A percentile compares a stretch with the other conserved stretches of the same genome.
phyloP scores from a whole-genome alignment of 2,797 vertebrate species.

The Hyperoplus immaculatus region DNA sequence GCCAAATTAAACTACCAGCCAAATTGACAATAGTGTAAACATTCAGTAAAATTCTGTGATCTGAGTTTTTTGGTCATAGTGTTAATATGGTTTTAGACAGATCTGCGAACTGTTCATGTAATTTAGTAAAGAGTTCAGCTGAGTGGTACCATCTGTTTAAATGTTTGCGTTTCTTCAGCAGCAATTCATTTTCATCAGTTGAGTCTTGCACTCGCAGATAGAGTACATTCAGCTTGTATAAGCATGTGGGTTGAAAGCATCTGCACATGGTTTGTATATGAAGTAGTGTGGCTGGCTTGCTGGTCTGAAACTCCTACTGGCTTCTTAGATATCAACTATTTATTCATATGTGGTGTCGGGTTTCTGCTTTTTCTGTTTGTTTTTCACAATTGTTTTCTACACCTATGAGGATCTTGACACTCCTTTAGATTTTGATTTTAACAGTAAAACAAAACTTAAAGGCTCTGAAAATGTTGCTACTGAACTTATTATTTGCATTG shows the following conservation, averaged over 20 bases:
- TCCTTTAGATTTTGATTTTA: conserved; percentile 11
- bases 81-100: conserved; percentile 23
- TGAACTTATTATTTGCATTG: not conserved
- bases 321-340: conserved; percentile 3
- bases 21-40: not conserved
- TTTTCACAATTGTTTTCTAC: conserved; percentile 14
- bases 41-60: not conserved
- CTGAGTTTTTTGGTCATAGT: conserved; percentile 17
- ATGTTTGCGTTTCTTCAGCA: conserved; percentile 54
- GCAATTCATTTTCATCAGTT: conserved; percentile 42
- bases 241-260: conserved; percentile 39
- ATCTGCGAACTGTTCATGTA: conserved; percentile 31
- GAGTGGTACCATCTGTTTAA: conserved; percentile 53
- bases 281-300: conserved; percentile 36
- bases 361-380: conserved; percentile 22
- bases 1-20: not conserved
- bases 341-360: conserved; percentile 7
- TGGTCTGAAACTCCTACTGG: conserved; percentile 7
- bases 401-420: not conserved
- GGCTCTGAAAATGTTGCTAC: not conserved
- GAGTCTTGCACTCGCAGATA: conserved; percentile 26
- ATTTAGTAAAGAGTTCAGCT: conserved; percentile 23
- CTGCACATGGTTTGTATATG: conserved; percentile 38
- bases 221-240: conserved; percentile 30
- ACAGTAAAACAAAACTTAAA: not conserved